Evolutionary conservation across 2,113 vertebrate genomes (phyloP).

Genomic region (Chaenogobius annularis): DNA sequence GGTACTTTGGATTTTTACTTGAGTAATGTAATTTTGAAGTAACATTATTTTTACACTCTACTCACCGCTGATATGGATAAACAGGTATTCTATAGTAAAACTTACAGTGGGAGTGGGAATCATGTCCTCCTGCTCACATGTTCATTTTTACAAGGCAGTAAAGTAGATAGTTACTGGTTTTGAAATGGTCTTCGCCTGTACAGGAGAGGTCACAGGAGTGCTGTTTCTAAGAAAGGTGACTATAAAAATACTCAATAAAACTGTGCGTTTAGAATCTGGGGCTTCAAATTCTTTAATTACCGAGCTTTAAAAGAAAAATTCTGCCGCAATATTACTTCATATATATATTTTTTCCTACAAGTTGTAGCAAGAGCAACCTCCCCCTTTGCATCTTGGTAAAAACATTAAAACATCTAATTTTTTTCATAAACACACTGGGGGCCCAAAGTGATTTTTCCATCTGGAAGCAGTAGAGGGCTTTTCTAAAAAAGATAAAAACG

Average conservation of each 20-base stretch:
- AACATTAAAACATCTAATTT: conserved; percentile 71
- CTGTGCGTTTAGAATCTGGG: background rate
- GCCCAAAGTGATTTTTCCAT: conserved; percentile 71
- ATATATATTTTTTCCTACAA: too few species aligned
- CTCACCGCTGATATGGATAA: background rate
- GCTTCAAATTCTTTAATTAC: background rate
- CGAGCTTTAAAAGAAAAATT: too few species aligned
- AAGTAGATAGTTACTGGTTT: conserved; percentile 35
- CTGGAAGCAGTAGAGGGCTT: conserved; percentile 77
- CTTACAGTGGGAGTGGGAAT: background rate
- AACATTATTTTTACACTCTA: too few species aligned
- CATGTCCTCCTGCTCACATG: conserved; percentile 15
- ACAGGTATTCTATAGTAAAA: background rate
- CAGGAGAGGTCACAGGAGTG: conserved; percentile 14
- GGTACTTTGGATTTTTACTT: too few species aligned
- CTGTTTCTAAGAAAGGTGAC: conserved; percentile 23
- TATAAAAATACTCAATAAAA: conserved; percentile 27
- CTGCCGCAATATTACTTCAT: too few species aligned
- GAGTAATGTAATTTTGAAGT: too few species aligned
- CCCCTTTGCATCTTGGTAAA: conserved; percentile 44
- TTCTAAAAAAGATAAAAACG: conserved; percentile 80
- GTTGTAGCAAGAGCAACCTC: background rate
- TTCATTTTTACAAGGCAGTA: conserved; percentile 37
- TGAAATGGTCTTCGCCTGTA: conserved; percentile 17
- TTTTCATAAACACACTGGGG: conserved; percentile 69